Conservation (phyloP, 1,140 invertebrate genomes). For the Dendroctonus ponderosae region DNA sequence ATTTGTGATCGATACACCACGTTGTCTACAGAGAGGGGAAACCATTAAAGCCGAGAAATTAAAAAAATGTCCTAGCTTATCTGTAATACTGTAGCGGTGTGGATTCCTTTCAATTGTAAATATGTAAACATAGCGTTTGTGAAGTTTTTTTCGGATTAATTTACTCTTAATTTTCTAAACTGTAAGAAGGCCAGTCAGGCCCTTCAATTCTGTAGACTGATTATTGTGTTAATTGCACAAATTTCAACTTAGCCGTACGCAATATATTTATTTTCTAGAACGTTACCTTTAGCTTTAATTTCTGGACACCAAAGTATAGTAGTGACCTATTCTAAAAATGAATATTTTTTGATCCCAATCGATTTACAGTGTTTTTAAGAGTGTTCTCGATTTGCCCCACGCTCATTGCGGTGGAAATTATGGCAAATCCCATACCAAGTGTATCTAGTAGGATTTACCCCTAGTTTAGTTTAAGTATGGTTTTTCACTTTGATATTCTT, state of each 20-base stretch:
- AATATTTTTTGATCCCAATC: too few species aligned
- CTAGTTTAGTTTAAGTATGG: too few species aligned
- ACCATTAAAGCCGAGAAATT: neutral
- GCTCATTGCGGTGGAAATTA: too few species aligned
- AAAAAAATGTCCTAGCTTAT: too few species aligned
- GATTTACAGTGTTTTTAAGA: too few species aligned
- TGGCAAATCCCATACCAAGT: too few species aligned
- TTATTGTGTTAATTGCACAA: conserved; percentile 19
- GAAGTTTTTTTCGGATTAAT: conserved; percentile 2
- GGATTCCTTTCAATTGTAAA: conserved; percentile 11
- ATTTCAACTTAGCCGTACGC: conserved; percentile 18
- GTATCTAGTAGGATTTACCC: too few species aligned
- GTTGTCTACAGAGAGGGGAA: conserved; percentile 9
- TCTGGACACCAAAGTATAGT: conserved; percentile 5
- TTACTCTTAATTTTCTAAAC: neutral
- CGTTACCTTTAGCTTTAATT: conserved; percentile 10
- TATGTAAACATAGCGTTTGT: conserved; percentile 10
- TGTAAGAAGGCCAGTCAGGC: too few species aligned
- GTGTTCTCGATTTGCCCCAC: too few species aligned
- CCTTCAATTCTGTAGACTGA: conserved; percentile 26
- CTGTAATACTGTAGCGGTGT: neutral
- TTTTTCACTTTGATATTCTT: too few species aligned
- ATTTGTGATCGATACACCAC: conserved; percentile 13
- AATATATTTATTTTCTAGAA: conserved; percentile 34
- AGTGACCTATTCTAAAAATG: conserved; percentile 2